Base-by-base conservation (phyloP, 2,888 invertebrate genomes). In the Candidula unifasciata region DNA sequence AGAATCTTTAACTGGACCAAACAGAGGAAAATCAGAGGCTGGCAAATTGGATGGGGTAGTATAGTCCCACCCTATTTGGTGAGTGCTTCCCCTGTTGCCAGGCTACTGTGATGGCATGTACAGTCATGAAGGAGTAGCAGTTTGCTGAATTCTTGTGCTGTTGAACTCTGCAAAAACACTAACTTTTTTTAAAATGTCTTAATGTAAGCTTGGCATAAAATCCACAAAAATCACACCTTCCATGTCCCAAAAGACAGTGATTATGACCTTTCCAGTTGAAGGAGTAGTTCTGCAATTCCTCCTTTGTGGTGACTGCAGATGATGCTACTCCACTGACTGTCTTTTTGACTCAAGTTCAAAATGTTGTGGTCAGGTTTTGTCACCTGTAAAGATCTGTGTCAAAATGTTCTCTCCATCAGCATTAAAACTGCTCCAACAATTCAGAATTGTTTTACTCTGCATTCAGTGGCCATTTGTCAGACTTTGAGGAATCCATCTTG, bases 81-180 rank as follows among this genome's bases (percentile, higher is more conserved):
- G 44, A 44, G 3, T 73, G 73, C n/a, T 73, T 73, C 44, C 5
- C 44, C 5, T 44, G 44, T 44, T 73, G 73, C 44, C 73, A 73
- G 44, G n/a, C 73, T n/a, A 44, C 5, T 73, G 73, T 73, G 73
- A 73, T 37, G 44, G 6, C 37, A n/a, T n/a, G 44, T 13, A 73
- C n/a, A 44, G 44, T 44, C n/a, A n/a, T 73, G 73, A 44, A 44
- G 73, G 10, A 73, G 73, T 5, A 73, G 73, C 44, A 44, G 73
- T 73, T n/a, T 73, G 73, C 73, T 73, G 73, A 44, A 73, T 73
- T 73, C 44, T 73, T 73, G 73, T 73, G 44, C 44, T 5, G 73
- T n/a, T 13, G 44, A 73, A 73, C 44, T 73, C 73, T 73, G 73
- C 13, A 24, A 33, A 73, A 73, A 73, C 16, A 44, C 44, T n/a